These are phyloP conservation scores for Corythornis madagascariensis DNA, from an alignment of 2,113 vertebrate species.

Conservation along the genomic window DNA sequence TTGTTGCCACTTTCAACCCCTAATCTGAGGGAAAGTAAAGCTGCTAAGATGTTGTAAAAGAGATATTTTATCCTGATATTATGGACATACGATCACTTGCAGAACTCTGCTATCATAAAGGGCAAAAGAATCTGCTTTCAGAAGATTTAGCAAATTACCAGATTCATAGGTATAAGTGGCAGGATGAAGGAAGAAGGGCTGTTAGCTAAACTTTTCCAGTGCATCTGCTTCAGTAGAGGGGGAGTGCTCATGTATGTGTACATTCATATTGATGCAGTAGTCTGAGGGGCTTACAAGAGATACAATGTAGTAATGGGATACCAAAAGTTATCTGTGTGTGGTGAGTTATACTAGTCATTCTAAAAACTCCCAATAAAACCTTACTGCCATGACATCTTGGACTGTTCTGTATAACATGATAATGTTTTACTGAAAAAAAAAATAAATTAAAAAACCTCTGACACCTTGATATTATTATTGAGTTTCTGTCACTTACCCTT, in stretches of 20 bases:
- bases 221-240: background rate
- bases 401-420: background rate
- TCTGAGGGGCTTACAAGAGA: background rate
- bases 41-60: slow-evolving; percentile 23
- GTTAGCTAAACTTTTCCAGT: background rate
- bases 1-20: slow-evolving; percentile 22
- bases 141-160: background rate
- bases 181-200: background rate
- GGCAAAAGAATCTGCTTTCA: background rate
- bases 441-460: background rate
- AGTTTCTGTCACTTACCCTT: background rate
- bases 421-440: background rate
- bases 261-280: background rate
- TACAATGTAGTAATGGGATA: background rate
- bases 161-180: background rate
- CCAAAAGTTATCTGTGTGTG: background rate
- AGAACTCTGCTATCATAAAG: background rate
- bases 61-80: background rate
- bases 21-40: slow-evolving; percentile 36
- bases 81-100: background rate
- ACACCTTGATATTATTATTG: background rate
- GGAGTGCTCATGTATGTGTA: accelerated
- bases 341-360: background rate
- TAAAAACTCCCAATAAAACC: background rate
- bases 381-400: background rate